Evolutionary conservation across 2,888 invertebrate genomes (phyloP), one percentile per base, ranked within the genome.

Genomic region (Cenopis cana): DNA sequence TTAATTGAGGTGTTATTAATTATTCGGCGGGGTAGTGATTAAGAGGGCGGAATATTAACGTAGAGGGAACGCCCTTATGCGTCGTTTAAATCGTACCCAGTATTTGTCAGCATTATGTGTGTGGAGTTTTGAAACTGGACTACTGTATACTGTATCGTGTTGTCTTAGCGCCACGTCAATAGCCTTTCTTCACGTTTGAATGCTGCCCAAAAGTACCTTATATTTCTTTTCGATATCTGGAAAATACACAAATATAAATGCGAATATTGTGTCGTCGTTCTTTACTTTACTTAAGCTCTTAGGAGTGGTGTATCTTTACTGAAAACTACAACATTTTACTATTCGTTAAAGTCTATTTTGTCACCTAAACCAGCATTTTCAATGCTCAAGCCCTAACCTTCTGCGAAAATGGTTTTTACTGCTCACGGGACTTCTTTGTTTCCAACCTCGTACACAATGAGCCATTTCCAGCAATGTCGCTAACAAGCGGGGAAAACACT

Each of bases 1-100:
- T 89, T 90, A 91, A 91, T 91, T 89, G 88, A 89, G 85, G 86
- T 86, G 89, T 88, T 89, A 90, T 90, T 91, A 90, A 90, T 91
- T 90, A 91, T 89, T 86, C 83, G 83, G 80, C 79, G 83, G 85
- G 82, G 86, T 87, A 85, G 87, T 88, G 85, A 88, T 91, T 89
- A 89, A 89, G 85, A 87, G 89, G 91, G 90, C 89, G 89, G 89
- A 87, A 88, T 89, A 88, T 89, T 87, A 81, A 66, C 80, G 77
- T 77, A 70, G 78, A 82, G 79, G 86, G 82, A 82, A 87, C 89
- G 89, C 90, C 90, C 85, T 85, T 83, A 78, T 80, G 78, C 80
- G 84, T 80, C 77, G 80, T 81, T 78, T 84, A 81, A 84, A 82
- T 81, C 81, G 79, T 80, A 77, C 75, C 74, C 74, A 72, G 78